Evolutionary conservation across 2,113 vertebrate species (phyloP).

Genomic region (Pterocles orientalis): DNA sequence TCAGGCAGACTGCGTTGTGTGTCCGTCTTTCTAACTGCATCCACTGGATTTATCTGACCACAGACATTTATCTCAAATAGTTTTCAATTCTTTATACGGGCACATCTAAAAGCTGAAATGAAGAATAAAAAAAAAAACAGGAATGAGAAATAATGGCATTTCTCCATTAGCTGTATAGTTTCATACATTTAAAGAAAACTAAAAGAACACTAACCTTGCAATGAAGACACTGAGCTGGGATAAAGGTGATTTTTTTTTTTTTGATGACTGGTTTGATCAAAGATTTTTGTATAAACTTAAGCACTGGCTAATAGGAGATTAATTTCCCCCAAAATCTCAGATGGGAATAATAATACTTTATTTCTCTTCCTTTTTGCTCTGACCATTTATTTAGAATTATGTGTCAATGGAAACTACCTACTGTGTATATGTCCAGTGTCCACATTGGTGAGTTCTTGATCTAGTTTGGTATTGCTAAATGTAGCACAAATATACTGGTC

Average conservation of each 20-base stretch:
- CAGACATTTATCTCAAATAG: not conserved
- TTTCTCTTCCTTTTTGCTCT: not conserved
- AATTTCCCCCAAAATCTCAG: not conserved
- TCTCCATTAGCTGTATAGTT: not conserved
- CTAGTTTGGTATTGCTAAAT: not conserved
- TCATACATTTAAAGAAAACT: not conserved
- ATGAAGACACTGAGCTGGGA: not conserved
- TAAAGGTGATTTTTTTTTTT: not conserved
- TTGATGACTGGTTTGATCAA: not conserved
- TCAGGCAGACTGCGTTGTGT: not conserved
- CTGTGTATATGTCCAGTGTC: not conserved
- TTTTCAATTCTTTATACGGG: not conserved
- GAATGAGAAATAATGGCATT: not conserved
- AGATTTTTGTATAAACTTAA: not conserved
- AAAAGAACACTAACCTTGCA: not conserved
- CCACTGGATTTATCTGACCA: not conserved
- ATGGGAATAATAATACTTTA: not conserved
- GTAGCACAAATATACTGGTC: not conserved
- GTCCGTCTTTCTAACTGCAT: not conserved
- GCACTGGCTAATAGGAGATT: not conserved
- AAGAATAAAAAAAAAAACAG: not conserved
- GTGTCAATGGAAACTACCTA: not conserved
- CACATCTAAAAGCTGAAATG: not conserved
- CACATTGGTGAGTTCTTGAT: not conserved
- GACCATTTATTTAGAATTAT: not conserved